Percentiles rank a stretch among this genome's conserved stretches.
phyloP scores from a whole-genome alignment of 1,140 invertebrate species.

The Zaprionus nigranus region DNA sequence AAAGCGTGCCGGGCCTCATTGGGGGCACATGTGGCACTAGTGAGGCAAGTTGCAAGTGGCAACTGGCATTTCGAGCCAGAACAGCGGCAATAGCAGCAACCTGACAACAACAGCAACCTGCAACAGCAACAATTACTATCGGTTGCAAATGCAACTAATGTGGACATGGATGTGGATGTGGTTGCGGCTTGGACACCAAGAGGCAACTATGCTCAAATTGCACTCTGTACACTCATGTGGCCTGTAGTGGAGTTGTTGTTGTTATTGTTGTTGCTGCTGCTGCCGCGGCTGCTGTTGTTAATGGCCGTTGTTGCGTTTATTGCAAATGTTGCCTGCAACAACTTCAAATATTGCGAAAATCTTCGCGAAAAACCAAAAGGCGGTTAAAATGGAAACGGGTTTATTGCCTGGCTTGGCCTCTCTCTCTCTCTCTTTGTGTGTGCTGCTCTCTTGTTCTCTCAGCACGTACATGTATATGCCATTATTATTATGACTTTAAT shows the following conservation, averaged over 20 bases:
- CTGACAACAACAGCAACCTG: constrained; percentile 59
- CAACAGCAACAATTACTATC: constrained; percentile 50
- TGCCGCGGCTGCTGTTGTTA: constrained; percentile 43
- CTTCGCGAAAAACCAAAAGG: constrained; percentile 71
- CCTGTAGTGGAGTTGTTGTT: constrained; percentile 15
- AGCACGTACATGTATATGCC: constrained; percentile 12
- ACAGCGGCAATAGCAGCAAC: background rate
- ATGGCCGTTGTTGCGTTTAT: constrained; percentile 71
- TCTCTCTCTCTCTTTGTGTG: constrained; percentile 8
- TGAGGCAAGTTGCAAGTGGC: constrained; percentile 18
- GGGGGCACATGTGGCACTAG: constrained; percentile 40
- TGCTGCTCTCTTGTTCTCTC: background rate
- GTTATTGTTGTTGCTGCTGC: too few relatives aligned
- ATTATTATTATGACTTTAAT: constrained; percentile 56
- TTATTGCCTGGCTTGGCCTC: constrained; percentile 42
- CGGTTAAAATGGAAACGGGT: constrained; percentile 62
- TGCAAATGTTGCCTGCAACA: constrained; percentile 67
- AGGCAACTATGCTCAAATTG: constrained; percentile 52
- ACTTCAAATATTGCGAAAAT: constrained; percentile 78
- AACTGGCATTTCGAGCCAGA: constrained; percentile 2
- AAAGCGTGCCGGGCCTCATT: constrained; percentile 46
- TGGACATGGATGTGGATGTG: constrained; percentile 21
- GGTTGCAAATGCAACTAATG: constrained; percentile 37
- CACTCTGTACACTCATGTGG: constrained; percentile 47
- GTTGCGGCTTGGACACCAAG: constrained; percentile 30